Evolutionary conservation across 92 coral and sea anemone species (phyloP), one percentile per base, ranked within the genome.

Genomic region (Epizoanthus illoricatus): DNA sequence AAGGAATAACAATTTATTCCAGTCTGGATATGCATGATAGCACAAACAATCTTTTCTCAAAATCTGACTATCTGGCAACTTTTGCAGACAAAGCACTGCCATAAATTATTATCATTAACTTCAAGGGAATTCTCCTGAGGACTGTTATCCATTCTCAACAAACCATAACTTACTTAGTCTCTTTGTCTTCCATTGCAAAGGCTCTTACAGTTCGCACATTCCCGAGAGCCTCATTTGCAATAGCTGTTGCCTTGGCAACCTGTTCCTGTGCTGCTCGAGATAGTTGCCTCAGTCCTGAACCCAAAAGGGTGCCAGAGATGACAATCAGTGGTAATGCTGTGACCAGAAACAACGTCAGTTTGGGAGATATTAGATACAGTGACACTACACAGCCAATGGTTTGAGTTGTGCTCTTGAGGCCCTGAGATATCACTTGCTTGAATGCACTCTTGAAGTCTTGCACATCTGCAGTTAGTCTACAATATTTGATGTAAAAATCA

Each of bases 401-500:
- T 72, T 96, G 99, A 13, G 99, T 93, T 63, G 92, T 81, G 56
- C 99, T 96, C 70, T 88, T 90, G n/a, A 96, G 85, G 4, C 99
- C 99, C 79, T 96, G 99, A 4, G 99, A 96, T 54, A 96, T 90
- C 62, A 91, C 87, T 76, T 96, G 99, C 87, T 96, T 96, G 86
- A 96, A 96, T 0, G 99, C 94, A 76, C 99, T 96, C 85, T 96
- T 96, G 84, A 96, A 96, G 79, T 96, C 99, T 73, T 96, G 99
- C 8, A 96, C 89, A 83, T 96, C 98, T 47, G 98, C 89, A 58
- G 97, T 93, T 62, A 95, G 79, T 88, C 98, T 95, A 54, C 13
- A 64, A 70, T 43, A 23, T 10, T 5, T 19, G 6, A 62, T 3
- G 39, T 43, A 5, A 68, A 71, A 10, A 19, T 23, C 10, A 36